Evolutionary conservation across 2,888 invertebrate species (phyloP).

Genomic region (Trissolcus japonicus): DNA sequence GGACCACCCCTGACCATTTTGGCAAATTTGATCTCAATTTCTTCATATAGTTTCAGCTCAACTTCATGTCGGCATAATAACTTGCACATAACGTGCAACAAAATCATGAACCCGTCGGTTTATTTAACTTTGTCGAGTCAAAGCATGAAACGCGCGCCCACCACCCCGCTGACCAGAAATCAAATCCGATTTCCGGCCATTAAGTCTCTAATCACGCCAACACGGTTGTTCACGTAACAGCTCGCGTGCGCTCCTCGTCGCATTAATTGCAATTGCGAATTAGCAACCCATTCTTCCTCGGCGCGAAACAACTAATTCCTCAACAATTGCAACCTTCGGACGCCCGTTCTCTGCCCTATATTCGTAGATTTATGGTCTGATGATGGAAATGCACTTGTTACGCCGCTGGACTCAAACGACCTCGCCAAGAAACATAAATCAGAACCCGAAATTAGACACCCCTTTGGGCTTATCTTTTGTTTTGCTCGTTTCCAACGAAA

Average conservation of each 20-base stretch:
- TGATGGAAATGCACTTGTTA: constrained; percentile 11
- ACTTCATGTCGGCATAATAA: no score
- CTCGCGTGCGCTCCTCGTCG: constrained; percentile 26
- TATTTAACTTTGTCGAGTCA: constrained; percentile 16
- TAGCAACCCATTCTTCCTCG: constrained; percentile 33
- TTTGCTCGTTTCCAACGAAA: background rate
- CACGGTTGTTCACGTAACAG: constrained; percentile 34
- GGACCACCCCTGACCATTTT: no score
- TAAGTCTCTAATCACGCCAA: constrained; percentile 41
- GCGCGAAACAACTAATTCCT: constrained; percentile 42
- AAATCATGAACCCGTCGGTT: constrained; percentile 21
- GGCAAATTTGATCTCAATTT: background rate
- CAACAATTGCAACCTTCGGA: constrained; percentile 23
- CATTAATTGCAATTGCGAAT: constrained; percentile 44
- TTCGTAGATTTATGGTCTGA: constrained; percentile 9
- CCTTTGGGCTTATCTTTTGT: background rate
- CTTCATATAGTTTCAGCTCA: background rate
- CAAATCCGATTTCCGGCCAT: constrained; percentile 50
- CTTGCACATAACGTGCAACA: constrained; percentile 21
- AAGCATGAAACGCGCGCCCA: constrained; percentile 15
- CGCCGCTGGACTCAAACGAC: constrained; percentile 1
- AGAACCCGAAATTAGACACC: background rate
- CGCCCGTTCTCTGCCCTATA: constrained; percentile 6
- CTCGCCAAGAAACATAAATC: background rate
- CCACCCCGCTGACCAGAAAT: constrained; percentile 22